phyloP scores from a whole-genome alignment of 2,888 invertebrate genomes.

The Leptinotarsa haldemani region DNA sequence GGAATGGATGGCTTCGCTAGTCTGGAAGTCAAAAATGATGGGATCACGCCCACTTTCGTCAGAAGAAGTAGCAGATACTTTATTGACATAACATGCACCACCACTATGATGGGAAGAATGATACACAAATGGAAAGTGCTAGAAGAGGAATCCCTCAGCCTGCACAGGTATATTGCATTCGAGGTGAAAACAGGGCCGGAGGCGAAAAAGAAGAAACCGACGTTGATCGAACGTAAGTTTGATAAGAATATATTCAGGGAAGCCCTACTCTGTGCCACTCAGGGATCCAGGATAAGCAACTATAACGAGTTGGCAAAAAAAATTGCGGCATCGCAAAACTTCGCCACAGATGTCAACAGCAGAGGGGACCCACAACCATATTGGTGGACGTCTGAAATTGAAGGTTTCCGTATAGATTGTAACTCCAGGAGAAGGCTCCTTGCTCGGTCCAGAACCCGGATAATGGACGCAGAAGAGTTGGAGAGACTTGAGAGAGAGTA shows the following conservation, averaged over 20 bases:
- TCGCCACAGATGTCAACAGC: not conserved
- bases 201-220: not conserved
- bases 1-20: not conserved
- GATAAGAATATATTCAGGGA: not conserved
- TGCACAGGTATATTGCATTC: not conserved
- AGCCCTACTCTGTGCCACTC: not conserved
- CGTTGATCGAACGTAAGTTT: not conserved
- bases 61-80: not conserved
- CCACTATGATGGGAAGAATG: not conserved
- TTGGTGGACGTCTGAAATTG: constrained; percentile 4
- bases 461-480: not conserved
- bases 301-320: not conserved
- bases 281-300: too few species aligned
- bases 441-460: not conserved
- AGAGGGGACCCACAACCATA: not conserved
- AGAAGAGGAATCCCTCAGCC: constrained; percentile 4
- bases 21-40: not conserved
- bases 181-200: not conserved
- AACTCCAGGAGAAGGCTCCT: not conserved
- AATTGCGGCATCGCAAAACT: not conserved
- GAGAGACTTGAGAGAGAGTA: not conserved
- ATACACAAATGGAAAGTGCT: not conserved
- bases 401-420: not conserved
- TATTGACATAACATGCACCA: not conserved
- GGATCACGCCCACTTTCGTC: not conserved